Evolutionary conservation across 2,797 vertebrate species (phyloP).

Genomic region (Pseudomugil gertrudae): DNA sequence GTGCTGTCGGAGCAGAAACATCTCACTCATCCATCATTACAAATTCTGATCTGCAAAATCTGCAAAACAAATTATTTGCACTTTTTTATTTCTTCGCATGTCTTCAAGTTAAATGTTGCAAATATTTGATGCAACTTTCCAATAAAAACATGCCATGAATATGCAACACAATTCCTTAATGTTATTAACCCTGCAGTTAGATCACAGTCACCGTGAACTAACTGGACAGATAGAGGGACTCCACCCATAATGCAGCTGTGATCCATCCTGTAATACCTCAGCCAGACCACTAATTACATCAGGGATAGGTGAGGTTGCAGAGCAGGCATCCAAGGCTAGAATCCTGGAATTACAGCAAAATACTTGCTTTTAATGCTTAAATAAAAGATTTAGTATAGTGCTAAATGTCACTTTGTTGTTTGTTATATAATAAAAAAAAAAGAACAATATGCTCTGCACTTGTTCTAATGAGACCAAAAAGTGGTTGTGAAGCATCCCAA

Average conservation of each 20-base stretch:
- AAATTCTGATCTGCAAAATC: neutral
- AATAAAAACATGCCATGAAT: neutral
- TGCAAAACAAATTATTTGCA: too few species aligned
- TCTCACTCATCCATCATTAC: neutral
- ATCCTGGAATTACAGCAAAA: neutral
- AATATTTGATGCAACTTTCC: neutral
- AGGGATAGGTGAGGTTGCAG: slow-evolving; percentile 2
- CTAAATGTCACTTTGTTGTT: neutral
- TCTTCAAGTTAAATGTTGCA: neutral
- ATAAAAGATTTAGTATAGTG: neutral
- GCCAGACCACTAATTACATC: slow-evolving; percentile 14
- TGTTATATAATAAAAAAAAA: neutral
- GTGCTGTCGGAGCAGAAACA: neutral
- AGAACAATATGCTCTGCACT: neutral
- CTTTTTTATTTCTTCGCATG: too few species aligned
- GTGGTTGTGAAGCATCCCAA: slow-evolving; percentile 9
- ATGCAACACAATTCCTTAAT: neutral
- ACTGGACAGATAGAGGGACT: slow-evolving; percentile 8
- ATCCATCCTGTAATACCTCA: slow-evolving; percentile 3
- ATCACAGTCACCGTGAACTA: neutral
- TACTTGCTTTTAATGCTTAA: neutral
- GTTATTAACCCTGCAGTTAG: neutral
- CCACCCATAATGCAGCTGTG: slow-evolving; percentile 14
- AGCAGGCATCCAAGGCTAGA: slow-evolving; percentile 1
- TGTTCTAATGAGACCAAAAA: slow-evolving; percentile 24